Base-by-base conservation (phyloP, 2,113 vertebrate species). In the Nesogale talazaci region DNA sequence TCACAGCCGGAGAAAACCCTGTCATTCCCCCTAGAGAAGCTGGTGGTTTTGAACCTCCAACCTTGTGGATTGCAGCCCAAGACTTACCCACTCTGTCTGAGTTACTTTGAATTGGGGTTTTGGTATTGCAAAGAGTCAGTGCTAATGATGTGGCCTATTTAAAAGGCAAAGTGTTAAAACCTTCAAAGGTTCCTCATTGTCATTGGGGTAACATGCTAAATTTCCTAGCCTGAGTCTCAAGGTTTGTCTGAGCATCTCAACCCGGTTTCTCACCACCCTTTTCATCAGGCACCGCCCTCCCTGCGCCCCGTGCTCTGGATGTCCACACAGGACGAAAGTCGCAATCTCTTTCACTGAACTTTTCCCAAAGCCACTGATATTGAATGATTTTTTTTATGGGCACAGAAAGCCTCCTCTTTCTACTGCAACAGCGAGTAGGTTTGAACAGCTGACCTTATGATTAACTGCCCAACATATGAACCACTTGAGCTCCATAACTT, bases 91-190 rank as follows among this genome's bases (percentile, higher is more conserved):
- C 59, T 61, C 59, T 59, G 61, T 25, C 38, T 52, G 31, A 91
- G 86, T 77, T 69, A 19, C 10, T 76, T 81, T 56, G 9, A 65
- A 59, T 42, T 46, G 59, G 61, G 12, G 6, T 93, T 86, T 79
- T 88, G 83, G 17, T 81, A 6, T 36, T 80, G 70, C 75, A 40
- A 77, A 92, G 75, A 74, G 67, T 46, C 17, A 17, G 19, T 67
- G n/a, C 22, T 57, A n/a, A 46, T 27, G 63, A 0, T 27, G 38
- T 29, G 38, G 57, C 83, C 40, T 63, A 31, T 82, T n/a, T 57
- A 36, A 92, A 67, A 90, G 80, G 20, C 29, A 77, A 83, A 77
- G 36, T 52, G 79, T 83, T 38, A 72, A 82, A n/a, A 36, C 16
- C n/a, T 38, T 92, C 31, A 17, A 0, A 20, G 69, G 52, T 22